Evolutionary conservation across 2,888 invertebrate species (phyloP), one percentile per base, ranked within the genome.

Genomic region (Strigamia maritima): DNA sequence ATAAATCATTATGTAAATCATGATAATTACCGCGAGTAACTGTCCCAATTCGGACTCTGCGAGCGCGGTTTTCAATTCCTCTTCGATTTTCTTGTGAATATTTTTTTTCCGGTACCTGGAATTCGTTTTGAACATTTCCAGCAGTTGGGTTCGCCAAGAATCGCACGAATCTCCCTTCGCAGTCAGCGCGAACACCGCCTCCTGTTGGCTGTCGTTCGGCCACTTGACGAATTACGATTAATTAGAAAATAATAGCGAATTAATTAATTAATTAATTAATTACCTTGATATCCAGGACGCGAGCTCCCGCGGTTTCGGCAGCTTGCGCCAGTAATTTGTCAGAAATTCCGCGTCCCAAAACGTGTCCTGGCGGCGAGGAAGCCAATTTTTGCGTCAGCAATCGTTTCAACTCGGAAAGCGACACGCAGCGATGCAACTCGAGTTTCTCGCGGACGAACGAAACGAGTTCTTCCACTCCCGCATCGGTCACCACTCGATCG

Each of bases 281-380:
- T 26, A 75, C 75, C 24, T 75, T 22, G 28, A 26, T 12, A 4
- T 75, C 24, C 8, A 75, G 7, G 2, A 16, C 4, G 7, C 14
- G 2, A 19, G 76, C 76, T 7, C 76, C 76, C 10, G 76, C 35
- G 8, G 35, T 16, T n/a, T 19, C 40, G 35, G 38, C 35, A 76
- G 79, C 74, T 4, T 70, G n/a, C 31, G 79, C 80, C 31, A 80
- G n/a, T 14, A 80, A 22, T 26, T 28, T 8, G 49, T 79, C 80
- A 0, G 79, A 65, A 40, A 80, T 70, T 22, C 80, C 80, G 19
- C 75, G 65, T 19, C 79, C 35, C 6, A 80, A 76, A 40, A 80
- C 78, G 54, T 79, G 70, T 0, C 79, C 80, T 2, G 80, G 80
- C 22, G 35, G 76, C 38, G 74, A 70, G 60, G 78, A 49, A 35